Evolutionary conservation across 64 coral and sea anemone species (phyloP), one percentile per base, ranked within the genome.

Genomic region (Exaiptasia diaphana): DNA sequence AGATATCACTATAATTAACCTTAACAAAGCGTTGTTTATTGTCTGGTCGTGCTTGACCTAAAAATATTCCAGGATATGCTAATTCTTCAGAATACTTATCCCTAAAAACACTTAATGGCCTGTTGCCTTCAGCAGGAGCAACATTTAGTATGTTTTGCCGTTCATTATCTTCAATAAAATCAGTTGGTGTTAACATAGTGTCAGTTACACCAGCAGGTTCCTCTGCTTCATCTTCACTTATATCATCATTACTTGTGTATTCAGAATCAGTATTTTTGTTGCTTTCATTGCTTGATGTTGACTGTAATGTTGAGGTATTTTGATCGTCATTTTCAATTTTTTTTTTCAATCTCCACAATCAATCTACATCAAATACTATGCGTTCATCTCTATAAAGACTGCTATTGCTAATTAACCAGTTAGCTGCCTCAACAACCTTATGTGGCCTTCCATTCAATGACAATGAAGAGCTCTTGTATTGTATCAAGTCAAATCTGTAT

Each of bases 31-130:
- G 50, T 86, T 86, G 68, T 53, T 86, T 76, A 58, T 49, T 56
- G 74, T 49, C 39, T 59, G 56, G 45, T 38, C 71, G 38, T 33
- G 71, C 29, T 64, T 86, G 70, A 24, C 83, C 71, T 38, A 76
- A 39, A 64, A 86, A 67, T 86, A 86, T 86, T 76, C 83, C 71
- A 46, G 71, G 83, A 86, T 86, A 86, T 86, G 70, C 83, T 86
- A 86, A 75, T 65, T 86, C 70, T 86, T 86, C 83, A 64, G 83
- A 86, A 36, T 72, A 76, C n/a, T n/a, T 86, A 60, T 85, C 68
- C 38, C 52, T 85, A 30, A 85, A 85, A 58, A 64, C 60, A 64
- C 54, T 85, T 85, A 86, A 76, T 50, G 83, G 72, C 77, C 53
- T 86, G 77, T 77, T 86, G 52, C 83, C 56, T 86, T 86, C 72